Evolutionary conservation across 2,113 vertebrate species (phyloP).

Genomic region (Aphelocoma coerulescens): DNA sequence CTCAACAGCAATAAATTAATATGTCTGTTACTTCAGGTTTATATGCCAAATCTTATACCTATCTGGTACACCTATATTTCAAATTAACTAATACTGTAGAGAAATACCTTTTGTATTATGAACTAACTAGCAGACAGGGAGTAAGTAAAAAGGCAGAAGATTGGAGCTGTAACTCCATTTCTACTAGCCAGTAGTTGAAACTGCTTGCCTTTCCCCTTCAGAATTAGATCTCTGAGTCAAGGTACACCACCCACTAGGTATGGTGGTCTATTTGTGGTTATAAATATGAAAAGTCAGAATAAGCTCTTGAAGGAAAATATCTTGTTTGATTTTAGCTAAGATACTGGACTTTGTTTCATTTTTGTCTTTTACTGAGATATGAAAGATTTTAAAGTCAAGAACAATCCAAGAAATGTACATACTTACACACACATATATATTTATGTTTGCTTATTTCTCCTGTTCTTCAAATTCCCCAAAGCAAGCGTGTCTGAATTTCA

Average conservation of each 20-base stretch:
- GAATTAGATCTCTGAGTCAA: neutral
- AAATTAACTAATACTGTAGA: neutral
- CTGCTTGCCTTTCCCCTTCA: neutral
- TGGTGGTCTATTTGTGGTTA: neutral
- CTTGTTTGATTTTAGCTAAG: neutral
- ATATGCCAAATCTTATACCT: neutral
- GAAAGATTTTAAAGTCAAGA: neutral
- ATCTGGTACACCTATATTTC: neutral
- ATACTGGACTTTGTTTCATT: neutral
- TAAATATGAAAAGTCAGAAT: neutral
- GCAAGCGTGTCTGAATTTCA: neutral
- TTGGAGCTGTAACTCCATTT: neutral
- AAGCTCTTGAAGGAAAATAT: neutral
- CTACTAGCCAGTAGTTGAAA: neutral
- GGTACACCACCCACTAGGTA: neutral
- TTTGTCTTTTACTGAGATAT: neutral
- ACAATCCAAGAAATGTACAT: neutral
- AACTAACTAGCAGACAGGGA: neutral
- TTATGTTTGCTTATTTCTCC: neutral
- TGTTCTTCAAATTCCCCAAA: neutral
- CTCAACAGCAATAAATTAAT: neutral
- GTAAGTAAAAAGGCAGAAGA: neutral
- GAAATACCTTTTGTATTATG: neutral
- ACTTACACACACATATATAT: accelerated
- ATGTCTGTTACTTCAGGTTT: neutral